A percentile compares a stretch with the other conserved stretches of the same genome.
phyloP scores from a whole-genome alignment of 2,888 invertebrate genomes.

The Melieria omissa region DNA sequence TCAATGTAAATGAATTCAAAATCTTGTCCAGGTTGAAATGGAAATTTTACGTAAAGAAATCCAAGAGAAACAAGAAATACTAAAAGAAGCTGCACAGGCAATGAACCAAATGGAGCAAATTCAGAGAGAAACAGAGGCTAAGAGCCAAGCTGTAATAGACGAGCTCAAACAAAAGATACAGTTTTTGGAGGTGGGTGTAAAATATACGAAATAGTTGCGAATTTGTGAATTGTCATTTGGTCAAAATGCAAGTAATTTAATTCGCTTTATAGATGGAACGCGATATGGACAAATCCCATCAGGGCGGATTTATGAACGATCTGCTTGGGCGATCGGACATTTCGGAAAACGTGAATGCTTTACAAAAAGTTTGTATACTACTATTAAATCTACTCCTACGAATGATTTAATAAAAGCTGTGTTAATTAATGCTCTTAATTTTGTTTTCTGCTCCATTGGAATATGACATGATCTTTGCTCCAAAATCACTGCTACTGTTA shows the following conservation, averaged over 20 bases:
- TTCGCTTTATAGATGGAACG: constrained; percentile 42
- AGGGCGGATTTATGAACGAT: constrained; percentile 49
- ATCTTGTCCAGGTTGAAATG: constrained; percentile 73
- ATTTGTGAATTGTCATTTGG: background rate
- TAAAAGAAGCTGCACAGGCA: constrained; percentile 86
- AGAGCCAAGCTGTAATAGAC: constrained; percentile 61
- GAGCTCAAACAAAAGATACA: constrained; percentile 63
- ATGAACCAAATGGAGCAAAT: constrained; percentile 79
- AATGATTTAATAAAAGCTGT: constrained; percentile 37
- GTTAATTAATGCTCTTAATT: constrained; percentile 29
- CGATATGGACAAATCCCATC: constrained; percentile 50
- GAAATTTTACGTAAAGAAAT: constrained; percentile 82
- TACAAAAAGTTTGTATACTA: constrained; percentile 55
- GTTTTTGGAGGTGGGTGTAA: constrained; percentile 55
- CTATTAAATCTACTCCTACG: constrained; percentile 45
- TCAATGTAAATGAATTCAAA: background rate
- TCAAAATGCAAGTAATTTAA: background rate
- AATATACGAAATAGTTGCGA: background rate
- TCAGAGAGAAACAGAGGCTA: constrained; percentile 68
- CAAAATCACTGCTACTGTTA: background rate
- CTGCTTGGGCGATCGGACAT: constrained; percentile 52
- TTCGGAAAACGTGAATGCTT: constrained; percentile 52
- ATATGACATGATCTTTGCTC: background rate
- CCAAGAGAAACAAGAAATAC: constrained; percentile 83
- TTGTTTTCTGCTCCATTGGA: constrained; percentile 2